phyloP scores from a whole-genome alignment of 1,140 invertebrate genomes.

The Steinernema feltiae region DNA sequence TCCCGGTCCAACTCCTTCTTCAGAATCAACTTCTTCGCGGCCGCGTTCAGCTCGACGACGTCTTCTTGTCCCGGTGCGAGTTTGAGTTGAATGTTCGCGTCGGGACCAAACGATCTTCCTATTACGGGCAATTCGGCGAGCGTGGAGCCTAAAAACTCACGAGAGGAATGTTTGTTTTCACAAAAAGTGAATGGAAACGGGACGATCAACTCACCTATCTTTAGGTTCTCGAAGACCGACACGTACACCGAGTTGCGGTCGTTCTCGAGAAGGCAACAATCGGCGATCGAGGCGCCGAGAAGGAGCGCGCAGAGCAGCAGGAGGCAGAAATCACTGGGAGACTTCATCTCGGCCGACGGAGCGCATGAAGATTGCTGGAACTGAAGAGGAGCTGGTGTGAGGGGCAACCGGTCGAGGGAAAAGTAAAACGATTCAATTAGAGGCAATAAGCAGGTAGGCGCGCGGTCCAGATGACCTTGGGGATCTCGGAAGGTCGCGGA shows the following conservation, averaged over 20 bases:
- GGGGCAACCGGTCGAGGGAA: background rate
- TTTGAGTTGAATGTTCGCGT: constrained; percentile 25
- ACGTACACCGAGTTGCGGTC: constrained; percentile 42
- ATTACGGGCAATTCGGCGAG: constrained; percentile 29
- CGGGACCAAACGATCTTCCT: constrained; percentile 21
- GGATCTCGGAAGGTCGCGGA: background rate
- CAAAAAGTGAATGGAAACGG: too few species aligned
- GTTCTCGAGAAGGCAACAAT: constrained; percentile 35
- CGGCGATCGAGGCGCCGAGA: background rate
- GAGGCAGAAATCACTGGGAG: background rate
- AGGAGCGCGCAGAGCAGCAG: background rate
- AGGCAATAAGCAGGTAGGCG: background rate
- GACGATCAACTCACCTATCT: background rate
- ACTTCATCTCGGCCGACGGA: background rate
- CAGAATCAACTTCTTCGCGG: constrained; percentile 34
- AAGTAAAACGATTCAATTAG: background rate
- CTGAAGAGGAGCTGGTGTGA: background rate
- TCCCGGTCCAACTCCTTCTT: constrained; percentile 40
- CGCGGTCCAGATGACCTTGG: too few species aligned
- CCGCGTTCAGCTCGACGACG: constrained; percentile 34
- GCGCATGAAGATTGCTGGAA: background rate
- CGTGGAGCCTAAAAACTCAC: constrained; percentile 31
- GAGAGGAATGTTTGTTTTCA: background rate
- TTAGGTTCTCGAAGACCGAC: constrained; percentile 36
- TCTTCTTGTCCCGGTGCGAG: constrained; percentile 27